These are phyloP conservation scores for Aselliscus stoliczkanus DNA, from an alignment of 2,797 vertebrate genomes.

Conservation along the genomic window DNA sequence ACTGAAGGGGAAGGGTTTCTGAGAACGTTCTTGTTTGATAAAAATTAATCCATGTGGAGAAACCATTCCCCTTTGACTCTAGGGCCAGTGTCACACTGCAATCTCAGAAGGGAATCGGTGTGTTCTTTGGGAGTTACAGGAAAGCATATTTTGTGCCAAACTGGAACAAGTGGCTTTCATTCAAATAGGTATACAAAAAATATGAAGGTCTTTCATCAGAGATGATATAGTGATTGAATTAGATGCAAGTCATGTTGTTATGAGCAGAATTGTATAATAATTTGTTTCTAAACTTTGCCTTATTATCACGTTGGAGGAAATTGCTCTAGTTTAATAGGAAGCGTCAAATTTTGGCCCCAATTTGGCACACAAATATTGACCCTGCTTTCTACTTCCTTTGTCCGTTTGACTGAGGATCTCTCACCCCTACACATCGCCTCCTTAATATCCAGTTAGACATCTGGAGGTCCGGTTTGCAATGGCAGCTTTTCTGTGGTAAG, in stretches of 20 bases:
- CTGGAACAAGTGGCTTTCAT: background rate
- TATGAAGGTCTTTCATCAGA: background rate
- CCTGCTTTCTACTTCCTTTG: background rate
- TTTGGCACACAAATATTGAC: background rate
- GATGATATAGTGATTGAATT: background rate
- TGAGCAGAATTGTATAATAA: background rate
- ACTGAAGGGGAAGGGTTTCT: background rate
- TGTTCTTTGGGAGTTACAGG: background rate
- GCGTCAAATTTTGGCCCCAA: background rate
- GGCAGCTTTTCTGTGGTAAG: constrained; percentile 16
- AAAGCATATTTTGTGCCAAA: background rate
- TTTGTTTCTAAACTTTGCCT: constrained; percentile 6
- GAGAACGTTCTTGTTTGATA: background rate
- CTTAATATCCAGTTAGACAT: background rate
- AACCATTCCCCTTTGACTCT: background rate
- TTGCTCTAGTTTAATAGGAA: background rate
- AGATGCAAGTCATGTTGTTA: background rate
- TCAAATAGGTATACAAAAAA: background rate
- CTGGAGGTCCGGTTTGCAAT: background rate
- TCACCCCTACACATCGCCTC: background rate
- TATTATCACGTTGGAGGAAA: background rate
- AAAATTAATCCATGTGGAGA: background rate
- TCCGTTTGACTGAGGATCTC: background rate
- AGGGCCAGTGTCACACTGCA: background rate
- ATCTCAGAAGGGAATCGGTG: background rate